These are phyloP conservation scores for Melanotaenia maccullochi DNA, from an alignment of 2,797 vertebrate species.

Conservation along the genomic window DNA sequence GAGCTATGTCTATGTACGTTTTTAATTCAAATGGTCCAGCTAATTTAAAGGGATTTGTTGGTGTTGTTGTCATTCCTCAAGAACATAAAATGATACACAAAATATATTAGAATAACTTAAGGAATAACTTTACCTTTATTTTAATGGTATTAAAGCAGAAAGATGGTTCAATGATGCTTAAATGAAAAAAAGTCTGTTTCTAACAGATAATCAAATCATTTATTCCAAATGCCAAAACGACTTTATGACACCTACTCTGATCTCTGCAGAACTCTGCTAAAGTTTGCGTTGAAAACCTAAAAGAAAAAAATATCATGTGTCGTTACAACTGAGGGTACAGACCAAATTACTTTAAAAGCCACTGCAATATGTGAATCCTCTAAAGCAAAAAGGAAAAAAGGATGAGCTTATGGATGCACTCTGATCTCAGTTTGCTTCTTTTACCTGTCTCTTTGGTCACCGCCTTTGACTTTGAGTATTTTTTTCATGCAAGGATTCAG, in stretches of 20 bases:
- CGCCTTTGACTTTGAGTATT: slow-evolving; percentile 39
- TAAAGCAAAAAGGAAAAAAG: slow-evolving; percentile 28
- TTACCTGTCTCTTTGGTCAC: slow-evolving; percentile 43
- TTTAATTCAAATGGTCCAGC: too few relatives aligned
- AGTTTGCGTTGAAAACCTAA: slow-evolving; percentile 30
- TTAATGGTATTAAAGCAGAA: too few relatives aligned
- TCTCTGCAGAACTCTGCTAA: slow-evolving; percentile 19
- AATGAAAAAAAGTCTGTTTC: too few relatives aligned
- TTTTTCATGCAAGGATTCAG: neutral
- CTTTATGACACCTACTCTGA: neutral
- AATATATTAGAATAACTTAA: too few relatives aligned
- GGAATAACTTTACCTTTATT: too few relatives aligned
- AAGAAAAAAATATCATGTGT: neutral
- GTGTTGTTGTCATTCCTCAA: too few relatives aligned
- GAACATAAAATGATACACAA: too few relatives aligned
- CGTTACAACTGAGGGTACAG: slow-evolving; percentile 4
- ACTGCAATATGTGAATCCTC: slow-evolving; percentile 38
- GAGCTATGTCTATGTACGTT: too few relatives aligned
- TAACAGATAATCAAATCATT: too few relatives aligned
- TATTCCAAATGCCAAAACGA: too few relatives aligned
- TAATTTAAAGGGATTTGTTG: too few relatives aligned
- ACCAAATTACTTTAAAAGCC: slow-evolving; percentile 61
- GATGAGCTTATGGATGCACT: slow-evolving; percentile 35
- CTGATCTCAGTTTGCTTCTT: slow-evolving; percentile 45
- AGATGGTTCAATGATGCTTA: too few relatives aligned